Evolutionary conservation across 2,113 vertebrate genomes (phyloP).

Genomic region (Rhynchomys soricoides): DNA sequence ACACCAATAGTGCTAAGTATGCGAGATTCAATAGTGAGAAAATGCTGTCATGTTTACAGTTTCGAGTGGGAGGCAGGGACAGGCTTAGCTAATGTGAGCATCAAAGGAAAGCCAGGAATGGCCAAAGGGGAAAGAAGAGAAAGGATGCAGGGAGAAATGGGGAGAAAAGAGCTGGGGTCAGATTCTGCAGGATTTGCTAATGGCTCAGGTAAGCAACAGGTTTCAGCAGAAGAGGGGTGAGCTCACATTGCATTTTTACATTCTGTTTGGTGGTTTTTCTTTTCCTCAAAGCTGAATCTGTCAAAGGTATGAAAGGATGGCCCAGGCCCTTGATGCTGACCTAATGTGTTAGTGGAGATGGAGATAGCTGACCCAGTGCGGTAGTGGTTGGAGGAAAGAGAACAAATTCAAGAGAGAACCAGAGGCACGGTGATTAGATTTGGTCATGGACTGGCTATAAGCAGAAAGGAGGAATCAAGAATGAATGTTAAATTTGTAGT

Average conservation of each 20-base stretch:
- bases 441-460: neutral
- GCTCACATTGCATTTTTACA: conserved; percentile 28
- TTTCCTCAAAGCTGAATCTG: neutral
- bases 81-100: neutral
- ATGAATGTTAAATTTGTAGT: neutral
- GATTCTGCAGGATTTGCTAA: neutral
- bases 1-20: neutral
- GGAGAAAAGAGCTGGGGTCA: neutral
- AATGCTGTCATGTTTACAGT: neutral
- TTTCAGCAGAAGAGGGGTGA: neutral
- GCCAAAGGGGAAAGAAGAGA: neutral
- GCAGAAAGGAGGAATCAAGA: neutral
- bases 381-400: neutral
- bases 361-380: neutral
- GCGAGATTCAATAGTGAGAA: neutral
- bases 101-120: neutral
- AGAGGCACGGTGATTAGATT: neutral
- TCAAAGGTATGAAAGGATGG: neutral
- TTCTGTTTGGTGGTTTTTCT: neutral
- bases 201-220: neutral
- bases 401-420: neutral
- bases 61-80: neutral
- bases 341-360: too few species aligned
- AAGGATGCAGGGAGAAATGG: neutral
- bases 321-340: neutral